phyloP scores from a whole-genome alignment of 2,113 vertebrate species.

The Platichthys stellatus region DNA sequence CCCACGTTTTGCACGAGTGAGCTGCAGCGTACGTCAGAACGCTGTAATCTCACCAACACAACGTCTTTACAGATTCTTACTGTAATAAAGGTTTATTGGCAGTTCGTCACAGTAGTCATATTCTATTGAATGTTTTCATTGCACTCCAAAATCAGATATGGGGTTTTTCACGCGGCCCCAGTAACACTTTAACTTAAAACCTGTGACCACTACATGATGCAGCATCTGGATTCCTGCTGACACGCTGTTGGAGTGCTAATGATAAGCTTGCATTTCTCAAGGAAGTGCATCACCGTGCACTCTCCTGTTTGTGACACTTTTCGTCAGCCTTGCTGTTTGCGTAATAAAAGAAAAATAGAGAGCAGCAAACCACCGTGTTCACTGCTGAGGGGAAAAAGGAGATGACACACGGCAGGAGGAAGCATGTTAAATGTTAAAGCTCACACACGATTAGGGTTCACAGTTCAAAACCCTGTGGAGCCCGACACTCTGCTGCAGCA shows the following conservation, averaged over 20 bases:
- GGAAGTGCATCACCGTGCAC: conserved; percentile 5
- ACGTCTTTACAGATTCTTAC: conserved; percentile 2
- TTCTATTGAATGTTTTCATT: background rate
- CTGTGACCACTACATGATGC: background rate
- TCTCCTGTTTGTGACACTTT: conserved; percentile 10
- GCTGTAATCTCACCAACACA: background rate
- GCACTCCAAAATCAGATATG: background rate
- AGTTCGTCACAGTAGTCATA: background rate
- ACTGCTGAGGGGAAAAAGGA: conserved; percentile 10
- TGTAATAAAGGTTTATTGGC: conserved; percentile 13
- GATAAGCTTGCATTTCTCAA: conserved; percentile 11
- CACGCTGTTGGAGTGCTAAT: background rate
- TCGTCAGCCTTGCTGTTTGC: conserved; percentile 54
- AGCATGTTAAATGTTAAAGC: background rate
- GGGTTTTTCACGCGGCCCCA: background rate
- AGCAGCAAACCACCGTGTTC: conserved; percentile 18
- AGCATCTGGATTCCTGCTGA: conserved; percentile 17
- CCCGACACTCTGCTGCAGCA: background rate
- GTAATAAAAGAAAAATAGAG: conserved; percentile 11
- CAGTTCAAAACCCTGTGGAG: background rate
- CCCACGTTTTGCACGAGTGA: background rate
- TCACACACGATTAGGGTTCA: background rate
- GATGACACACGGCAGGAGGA: background rate
- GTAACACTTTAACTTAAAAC: conserved; percentile 1
- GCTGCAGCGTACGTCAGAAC: background rate